Base-by-base conservation (phyloP, 2,113 vertebrate genomes). In the Choloepus hoffmanni region DNA sequence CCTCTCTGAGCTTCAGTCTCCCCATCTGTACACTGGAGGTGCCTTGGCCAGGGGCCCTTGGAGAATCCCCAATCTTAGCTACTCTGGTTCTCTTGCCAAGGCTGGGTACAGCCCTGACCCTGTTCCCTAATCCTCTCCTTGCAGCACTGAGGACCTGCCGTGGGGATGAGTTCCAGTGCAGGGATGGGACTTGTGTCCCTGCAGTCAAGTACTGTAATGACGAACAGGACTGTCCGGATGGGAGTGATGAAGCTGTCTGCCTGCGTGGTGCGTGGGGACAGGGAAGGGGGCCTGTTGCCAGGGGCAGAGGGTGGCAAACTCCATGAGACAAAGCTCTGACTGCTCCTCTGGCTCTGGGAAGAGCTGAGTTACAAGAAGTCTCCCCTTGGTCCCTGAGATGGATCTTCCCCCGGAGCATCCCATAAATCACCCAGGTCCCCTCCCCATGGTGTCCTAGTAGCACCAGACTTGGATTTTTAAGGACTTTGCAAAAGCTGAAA, bases 161-260 rank as follows among this genome's bases (percentile, higher is more conserved):
- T 28, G 99, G 99, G 0, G 99, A 99, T 91, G 99, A 99, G 97
- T 99, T 99, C 98, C 99, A 99, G 97, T 99, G 99, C 67, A 99
- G 99, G 0, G 99, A 99, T 21, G 99, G 99, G 33, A 99, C 99
- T 90, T 99, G 99, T 53, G 99, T 99, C 96, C 99, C 99, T 0
- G 99, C 99, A 53, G 98, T 98, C 96, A 99, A 99, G 97, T 99
- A 99, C 98, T 99, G 99, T 85, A 99, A 99, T 96, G 99, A 98
- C 94, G 98, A 99, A 23, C 98, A 98, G 1, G 99, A 99, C 98
- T 99, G 99, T 96, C 98, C 98, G 0, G 99, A 99, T 62, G 98
- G 99, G 96, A 99, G 99, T 2, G 99, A 99, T 0, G 99, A 99
- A 98, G 99, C 99, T 0, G 99, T 99, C 96, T 99, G 99, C 14